Percentiles rank a stretch among this genome's conserved stretches.
phyloP scores from a whole-genome alignment of 1,140 invertebrate species.

The Hormaphis cornu region DNA sequence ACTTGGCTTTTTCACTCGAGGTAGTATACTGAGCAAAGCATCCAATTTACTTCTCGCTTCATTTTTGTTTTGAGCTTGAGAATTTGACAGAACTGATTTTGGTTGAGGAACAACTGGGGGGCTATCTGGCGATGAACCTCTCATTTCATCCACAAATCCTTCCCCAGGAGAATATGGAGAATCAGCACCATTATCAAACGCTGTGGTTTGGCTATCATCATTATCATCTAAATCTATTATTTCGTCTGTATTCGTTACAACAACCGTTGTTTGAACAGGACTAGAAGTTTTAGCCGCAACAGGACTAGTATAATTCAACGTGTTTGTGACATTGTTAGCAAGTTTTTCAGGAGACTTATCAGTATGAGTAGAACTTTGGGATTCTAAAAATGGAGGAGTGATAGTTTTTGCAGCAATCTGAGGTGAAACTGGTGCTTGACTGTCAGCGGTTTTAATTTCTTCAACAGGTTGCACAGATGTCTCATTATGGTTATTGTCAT shows the following conservation, averaged over 20 bases:
- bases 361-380: constrained; percentile 2
- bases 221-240: constrained; percentile 32
- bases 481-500: constrained; percentile 1
- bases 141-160: constrained; percentile 72
- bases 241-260: neutral
- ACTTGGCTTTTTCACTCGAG: neutral
- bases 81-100: neutral
- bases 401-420: constrained; percentile 31
- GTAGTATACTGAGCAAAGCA: constrained; percentile 45
- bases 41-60: constrained; percentile 48
- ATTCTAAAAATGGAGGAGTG: constrained; percentile 33
- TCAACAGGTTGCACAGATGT: constrained; percentile 14
- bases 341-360: constrained; percentile 33
- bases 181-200: constrained; percentile 42
- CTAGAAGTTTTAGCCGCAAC: neutral
- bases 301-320: constrained; percentile 15
- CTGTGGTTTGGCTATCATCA: constrained; percentile 33
- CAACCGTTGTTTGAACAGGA: constrained; percentile 13
- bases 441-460: constrained; percentile 10
- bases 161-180: constrained; percentile 78
- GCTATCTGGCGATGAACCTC: constrained; percentile 61
- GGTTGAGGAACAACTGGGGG: constrained; percentile 7
- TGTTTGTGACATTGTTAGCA: neutral
- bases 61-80: constrained; percentile 28
- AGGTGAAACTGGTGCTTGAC: constrained; percentile 32